Percentiles rank a stretch among this genome's conserved stretches.
These are phyloP conservation scores for Masticophis lateralis DNA, from an alignment of 2,797 vertebrate genomes.

Conservation along the genomic window DNA sequence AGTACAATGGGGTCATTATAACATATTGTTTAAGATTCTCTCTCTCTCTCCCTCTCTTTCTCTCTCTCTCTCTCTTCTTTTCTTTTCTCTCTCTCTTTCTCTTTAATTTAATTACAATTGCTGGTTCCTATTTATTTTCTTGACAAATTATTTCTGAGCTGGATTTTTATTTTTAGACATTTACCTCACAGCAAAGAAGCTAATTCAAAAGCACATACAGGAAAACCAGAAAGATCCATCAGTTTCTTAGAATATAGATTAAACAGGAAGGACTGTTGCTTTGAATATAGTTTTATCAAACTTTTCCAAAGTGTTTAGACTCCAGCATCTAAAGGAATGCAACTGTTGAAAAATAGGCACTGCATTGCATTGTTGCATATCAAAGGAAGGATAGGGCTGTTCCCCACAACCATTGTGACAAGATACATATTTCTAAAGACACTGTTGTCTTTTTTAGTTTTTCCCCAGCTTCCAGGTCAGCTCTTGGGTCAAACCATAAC, in stretches of 20 bases:
- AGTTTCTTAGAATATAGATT: conserved; percentile 43
- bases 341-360: conserved; percentile 40
- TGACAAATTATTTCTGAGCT: conserved; percentile 4
- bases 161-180: conserved; percentile 41
- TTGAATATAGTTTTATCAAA: conserved; percentile 40
- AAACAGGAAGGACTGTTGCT: conserved; percentile 44
- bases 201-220: conserved; percentile 26
- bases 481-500: conserved; percentile 57
- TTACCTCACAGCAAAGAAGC: neutral
- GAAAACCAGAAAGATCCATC: conserved; percentile 37
- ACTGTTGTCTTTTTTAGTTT: conserved; percentile 38
- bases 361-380: conserved; percentile 30
- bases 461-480: conserved; percentile 57
- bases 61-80: too few species aligned
- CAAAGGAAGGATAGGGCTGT: conserved; percentile 45
- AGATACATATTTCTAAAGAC: conserved; percentile 51
- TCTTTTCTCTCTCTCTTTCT: neutral
- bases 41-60: too few species aligned
- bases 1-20: neutral
- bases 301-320: conserved; percentile 45
- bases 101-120: neutral
- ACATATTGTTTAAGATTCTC: neutral
- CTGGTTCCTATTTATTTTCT: neutral
- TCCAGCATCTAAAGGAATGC: conserved; percentile 35
- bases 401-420: conserved; percentile 31